Evolutionary conservation across 2,113 vertebrate genomes (phyloP), one percentile per base, ranked within the genome.

Genomic region (Columbina picui): DNA sequence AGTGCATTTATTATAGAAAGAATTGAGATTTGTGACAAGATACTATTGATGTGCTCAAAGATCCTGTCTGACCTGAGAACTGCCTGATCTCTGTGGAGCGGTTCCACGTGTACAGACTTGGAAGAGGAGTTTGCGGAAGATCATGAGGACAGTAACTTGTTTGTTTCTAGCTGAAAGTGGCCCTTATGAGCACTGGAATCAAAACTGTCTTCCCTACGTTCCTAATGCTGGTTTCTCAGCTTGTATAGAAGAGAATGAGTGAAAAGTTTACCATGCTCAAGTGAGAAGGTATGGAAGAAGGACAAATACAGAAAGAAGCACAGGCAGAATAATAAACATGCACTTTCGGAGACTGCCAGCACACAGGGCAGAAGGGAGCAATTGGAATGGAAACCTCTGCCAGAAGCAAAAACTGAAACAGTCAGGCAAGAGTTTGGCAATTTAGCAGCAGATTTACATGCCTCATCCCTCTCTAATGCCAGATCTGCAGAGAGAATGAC

Each of bases 61-160:
- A 39, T 61, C 15, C 22, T 57, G 36, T 19, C 36, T 23, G 14
- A 22, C 8, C 32, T 59, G 16, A 92, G 21, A 22, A 43, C 1
- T 2, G 10, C 30, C 36, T 50, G 30, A 26, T 41, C 38, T 59
- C 41, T 76, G 19, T 49, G 30, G 17, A 45, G 29, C 5, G 12
- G 27, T 5, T 93, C 32, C 38, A 50, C 0, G 0, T 19, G 20
- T 15, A 29, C 41, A 50, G 41, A 49, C 14, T 7, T 1, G 0
- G 29, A n/a, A 75, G 29, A 82, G 7, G 29, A 64, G 10, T 55
- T 69, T 47, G 12, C 17, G 80, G 77, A 61, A 60, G 52, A 39
- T 49, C 22, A 75, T 25, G 43, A 89, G 25, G 10, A 79, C 7
- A 55, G 27, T 39, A 52, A 23, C 14, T 60, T 41, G 9, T 63